Conservation (phyloP, 2,113 vertebrate species). For the Melospiza melodia region DNA sequence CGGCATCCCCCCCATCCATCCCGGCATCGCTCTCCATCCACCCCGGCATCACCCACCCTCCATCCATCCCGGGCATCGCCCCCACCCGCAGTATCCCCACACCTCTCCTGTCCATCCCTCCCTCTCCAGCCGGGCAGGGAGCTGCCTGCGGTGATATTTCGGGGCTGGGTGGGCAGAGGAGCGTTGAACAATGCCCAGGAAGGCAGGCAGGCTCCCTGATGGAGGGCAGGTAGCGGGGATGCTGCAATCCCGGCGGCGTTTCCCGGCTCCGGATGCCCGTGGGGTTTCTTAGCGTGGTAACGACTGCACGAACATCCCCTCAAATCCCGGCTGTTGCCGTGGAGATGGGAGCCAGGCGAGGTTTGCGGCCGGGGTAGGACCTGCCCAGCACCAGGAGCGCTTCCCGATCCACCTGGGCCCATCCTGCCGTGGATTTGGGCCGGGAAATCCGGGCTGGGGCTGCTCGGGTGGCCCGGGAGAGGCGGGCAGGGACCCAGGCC, state of each 20-base stretch:
- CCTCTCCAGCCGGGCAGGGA: not conserved
- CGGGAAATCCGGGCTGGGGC: not conserved
- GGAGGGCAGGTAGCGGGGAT: not conserved
- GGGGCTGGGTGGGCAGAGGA: not conserved
- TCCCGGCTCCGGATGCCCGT: not conserved
- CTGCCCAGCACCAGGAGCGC: not conserved
- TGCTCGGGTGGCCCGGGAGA: not conserved
- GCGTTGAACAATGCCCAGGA: slow-evolving; percentile 1
- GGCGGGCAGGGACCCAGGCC: not conserved
- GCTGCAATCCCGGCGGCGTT: not conserved
- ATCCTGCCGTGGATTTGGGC: not conserved
- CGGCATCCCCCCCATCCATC: too few species aligned
- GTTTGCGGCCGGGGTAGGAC: not conserved
- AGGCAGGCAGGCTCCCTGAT: slow-evolving; percentile 43
- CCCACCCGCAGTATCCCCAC: not conserved
- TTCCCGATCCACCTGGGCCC: not conserved
- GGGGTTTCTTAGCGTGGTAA: not conserved
- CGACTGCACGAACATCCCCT: not conserved
- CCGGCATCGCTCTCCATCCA: too few species aligned
- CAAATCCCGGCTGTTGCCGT: not conserved
- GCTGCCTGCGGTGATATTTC: not conserved
- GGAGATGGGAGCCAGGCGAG: not conserved
- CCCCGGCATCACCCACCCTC: not conserved
- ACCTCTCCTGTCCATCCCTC: not conserved
- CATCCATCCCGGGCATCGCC: not conserved